These are phyloP conservation scores for Zenarchopterus dispar DNA, from an alignment of 2,797 vertebrate genomes.

Conservation along the genomic window DNA sequence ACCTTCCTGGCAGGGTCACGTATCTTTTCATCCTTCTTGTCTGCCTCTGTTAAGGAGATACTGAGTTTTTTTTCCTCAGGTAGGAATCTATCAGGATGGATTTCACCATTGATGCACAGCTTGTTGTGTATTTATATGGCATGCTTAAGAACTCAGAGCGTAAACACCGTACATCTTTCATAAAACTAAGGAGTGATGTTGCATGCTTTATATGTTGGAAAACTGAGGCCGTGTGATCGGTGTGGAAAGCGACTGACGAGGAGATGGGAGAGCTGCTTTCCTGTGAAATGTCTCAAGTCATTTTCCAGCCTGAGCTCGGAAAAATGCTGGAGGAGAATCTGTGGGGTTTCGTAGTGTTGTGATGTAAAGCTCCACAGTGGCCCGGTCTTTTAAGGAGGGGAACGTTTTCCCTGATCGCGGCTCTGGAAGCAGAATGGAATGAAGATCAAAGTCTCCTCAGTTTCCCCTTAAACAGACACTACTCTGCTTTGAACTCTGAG, in stretches of 20 bases:
- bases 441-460: constrained; percentile 36
- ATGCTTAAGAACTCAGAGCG: constrained; percentile 15
- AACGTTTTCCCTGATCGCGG: constrained; percentile 40
- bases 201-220: constrained; percentile 13
- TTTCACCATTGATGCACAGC: not conserved
- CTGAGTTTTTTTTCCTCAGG: constrained; percentile 14
- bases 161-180: constrained; percentile 1
- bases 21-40: not conserved
- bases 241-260: constrained; percentile 13
- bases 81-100: constrained; percentile 17
- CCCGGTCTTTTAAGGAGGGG: constrained; percentile 39
- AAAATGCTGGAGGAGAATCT: not conserved
- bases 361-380: constrained; percentile 37
- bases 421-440: too few relatives aligned
- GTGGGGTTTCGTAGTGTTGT: constrained; percentile 16
- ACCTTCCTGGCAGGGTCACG: not conserved
- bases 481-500: constrained; percentile 26
- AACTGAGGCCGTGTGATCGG: constrained; percentile 1
- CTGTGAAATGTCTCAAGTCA: constrained; percentile 33
- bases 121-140: constrained; percentile 15
- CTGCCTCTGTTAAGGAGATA: not conserved
- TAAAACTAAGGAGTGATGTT: constrained; percentile 33
- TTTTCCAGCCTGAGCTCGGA: constrained; percentile 29
- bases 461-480: constrained; percentile 16
- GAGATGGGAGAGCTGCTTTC: constrained; percentile 34